Evolutionary conservation across 2,888 invertebrate species (phyloP).

Genomic region (Rotaria macrura): DNA sequence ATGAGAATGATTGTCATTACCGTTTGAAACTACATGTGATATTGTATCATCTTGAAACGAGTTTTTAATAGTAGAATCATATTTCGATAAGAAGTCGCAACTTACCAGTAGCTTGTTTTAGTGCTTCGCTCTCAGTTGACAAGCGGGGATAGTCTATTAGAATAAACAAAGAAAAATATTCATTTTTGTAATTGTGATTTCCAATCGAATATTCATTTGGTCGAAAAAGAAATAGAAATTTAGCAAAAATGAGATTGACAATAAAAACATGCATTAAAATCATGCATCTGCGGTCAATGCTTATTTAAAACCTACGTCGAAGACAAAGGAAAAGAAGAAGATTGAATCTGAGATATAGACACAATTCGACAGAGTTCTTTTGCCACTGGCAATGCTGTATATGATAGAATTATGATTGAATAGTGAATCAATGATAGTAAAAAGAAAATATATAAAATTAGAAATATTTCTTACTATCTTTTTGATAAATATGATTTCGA

Average conservation of each 20-base stretch:
- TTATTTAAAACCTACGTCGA: neutral
- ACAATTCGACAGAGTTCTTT: neutral
- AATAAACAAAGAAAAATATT: neutral
- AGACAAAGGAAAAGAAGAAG: neutral
- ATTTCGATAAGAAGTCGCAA: neutral
- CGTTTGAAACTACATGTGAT: neutral
- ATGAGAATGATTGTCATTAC: neutral
- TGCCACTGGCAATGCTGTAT: neutral
- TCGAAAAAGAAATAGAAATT: too few relatives aligned
- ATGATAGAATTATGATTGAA: neutral
- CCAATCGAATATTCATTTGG: too few relatives aligned
- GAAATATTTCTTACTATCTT: neutral
- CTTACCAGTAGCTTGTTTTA: neutral
- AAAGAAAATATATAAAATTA: neutral
- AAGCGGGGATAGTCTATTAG: constrained; percentile 1
- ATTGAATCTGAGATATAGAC: neutral
- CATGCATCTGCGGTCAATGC: neutral
- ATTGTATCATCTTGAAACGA: neutral
- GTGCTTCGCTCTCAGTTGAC: constrained; percentile 12
- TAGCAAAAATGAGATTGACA: neutral
- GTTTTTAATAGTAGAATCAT: too few relatives aligned
- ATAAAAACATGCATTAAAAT: neutral
- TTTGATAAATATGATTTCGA: neutral
- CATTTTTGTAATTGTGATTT: too few relatives aligned
- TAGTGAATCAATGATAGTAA: neutral